Base-by-base conservation (phyloP, 2,888 invertebrate genomes). In the Molorchus minor region DNA sequence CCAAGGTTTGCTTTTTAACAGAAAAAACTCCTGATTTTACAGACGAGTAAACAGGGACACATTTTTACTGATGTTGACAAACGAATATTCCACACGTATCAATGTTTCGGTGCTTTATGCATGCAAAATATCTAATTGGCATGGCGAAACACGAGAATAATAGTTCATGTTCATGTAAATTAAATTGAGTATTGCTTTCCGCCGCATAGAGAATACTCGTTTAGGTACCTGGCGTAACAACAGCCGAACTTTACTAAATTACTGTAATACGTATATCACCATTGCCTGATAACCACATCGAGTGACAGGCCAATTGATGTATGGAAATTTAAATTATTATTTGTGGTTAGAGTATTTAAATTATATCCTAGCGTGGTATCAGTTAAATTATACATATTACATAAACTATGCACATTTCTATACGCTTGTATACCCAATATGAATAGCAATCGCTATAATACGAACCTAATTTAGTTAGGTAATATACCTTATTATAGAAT, bases 291-390 rank as follows among this genome's bases (percentile, higher is more conserved):
- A 25, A 43, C 21, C 2, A 21, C n/a, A n/a, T 7, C 21, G 12
- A 43, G 2, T 25, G 25, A 21, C n/a, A 25, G 43, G 13, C 1
- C 13, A 21, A 43, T 13, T 25, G 43, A 25, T n/a, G 21, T 15
- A 20, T 20, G 40, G 12, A 41, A n/a, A 17, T 21, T 43, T 25
- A 43, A 13, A 43, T 43, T 25, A 43, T 43, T 25, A 25, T 12
- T 21, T 43, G 10, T n/a, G 43, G 43, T 20, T 43, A 21, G 21
- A 25, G 20, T 43, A 43, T 25, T 43, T 43, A 43, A 43, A 12
- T 43, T 7, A 20, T 40, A 7, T 43, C 21, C 10, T 21, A 30
- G n/a, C n/a, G n/a, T n/a, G n/a, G n/a, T n/a, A n/a, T n/a, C n/a
- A n/a, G n/a, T n/a, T n/a, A n/a, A n/a, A n/a, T n/a, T n/a, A n/a